Conservation (phyloP, 2,888 invertebrate species). For the Helobdella robusta region DNA sequence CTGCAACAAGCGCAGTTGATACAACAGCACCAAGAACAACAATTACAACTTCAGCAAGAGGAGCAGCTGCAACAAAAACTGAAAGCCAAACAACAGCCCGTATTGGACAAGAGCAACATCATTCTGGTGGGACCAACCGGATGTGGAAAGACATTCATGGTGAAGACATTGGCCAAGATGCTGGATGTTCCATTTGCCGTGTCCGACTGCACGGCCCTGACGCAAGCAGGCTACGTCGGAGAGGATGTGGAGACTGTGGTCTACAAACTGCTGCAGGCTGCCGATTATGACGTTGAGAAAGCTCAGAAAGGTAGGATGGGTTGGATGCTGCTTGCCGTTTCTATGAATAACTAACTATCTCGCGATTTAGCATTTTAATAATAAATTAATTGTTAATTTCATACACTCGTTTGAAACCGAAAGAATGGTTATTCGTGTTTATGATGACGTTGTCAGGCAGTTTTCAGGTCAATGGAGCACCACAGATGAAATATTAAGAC, state of each 20-base stretch:
- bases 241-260: conserved; percentile 98
- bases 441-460: too few relatives aligned
- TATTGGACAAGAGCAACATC: conserved; percentile 86
- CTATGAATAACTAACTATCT: too few relatives aligned
- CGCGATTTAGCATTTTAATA: too few relatives aligned
- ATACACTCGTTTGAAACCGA: too few relatives aligned
- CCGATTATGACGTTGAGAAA: conserved; percentile 89
- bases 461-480: too few relatives aligned
- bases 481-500: too few relatives aligned
- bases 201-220: conserved; percentile 70
- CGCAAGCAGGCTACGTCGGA: conserved; percentile 72
- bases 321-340: too few relatives aligned
- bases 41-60: conserved; percentile 79
- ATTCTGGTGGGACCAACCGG: conserved; percentile 91
- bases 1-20: too few relatives aligned
- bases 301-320: conserved; percentile 88
- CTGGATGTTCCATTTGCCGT: conserved; percentile 97
- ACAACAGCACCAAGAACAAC: too few relatives aligned
- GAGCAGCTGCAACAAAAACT: conserved; percentile 69
- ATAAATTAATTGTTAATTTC: too few relatives aligned
- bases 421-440: too few relatives aligned
- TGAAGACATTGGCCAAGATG: conserved; percentile 92
- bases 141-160: conserved; percentile 85
- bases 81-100: conserved; percentile 34
- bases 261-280: conserved; percentile 83